Base-by-base conservation (phyloP, 2,113 vertebrate genomes). In the human (Homo sapiens) region DNA sequence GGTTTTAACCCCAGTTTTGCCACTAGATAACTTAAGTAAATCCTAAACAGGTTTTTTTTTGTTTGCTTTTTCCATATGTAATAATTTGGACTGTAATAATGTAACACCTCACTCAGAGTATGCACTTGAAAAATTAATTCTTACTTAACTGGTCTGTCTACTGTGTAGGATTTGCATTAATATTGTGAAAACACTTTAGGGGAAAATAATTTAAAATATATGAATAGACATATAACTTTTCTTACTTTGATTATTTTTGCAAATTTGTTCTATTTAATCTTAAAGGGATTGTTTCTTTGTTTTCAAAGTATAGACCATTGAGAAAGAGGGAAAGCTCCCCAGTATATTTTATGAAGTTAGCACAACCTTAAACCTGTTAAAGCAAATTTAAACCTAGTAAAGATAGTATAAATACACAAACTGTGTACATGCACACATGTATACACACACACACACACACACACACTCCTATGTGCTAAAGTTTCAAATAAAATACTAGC, bases 191-290 rank as follows among this genome's bases (percentile, higher is more conserved):
- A 38, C 43, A 73, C 48, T 40, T 66, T 73, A 76, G 61, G 61
- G 43, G 27, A 32, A 88, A 89, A 73, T 17, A 89, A 89, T 66
- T 90, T 91, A 88, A 80, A 80, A 88, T 57, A 72, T 43, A 40
- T 84, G 70, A 88, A 48, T n/a, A 55, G 18, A 92, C 83, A 30
- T 79, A 2, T 57, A 64, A 16, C 40, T 61, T 81, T 89, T 40
- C 27, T 68, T 68, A 84, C 73, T 61, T 45, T 82, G 30, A 57
- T 87, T 23, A 52, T 92, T 94, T 38, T 96, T 96, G 48, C 14
- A 94, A 70, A 43, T 88, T 80, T 85, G 64, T 91, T 73, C 20
- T 92, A n/a, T 92, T 94, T 96, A 85, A 76, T 61, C 70, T 32
- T 90, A 43, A 87, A 90, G 68, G 64, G 80, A 81, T 80, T 76